phyloP scores from a whole-genome alignment of 2,888 invertebrate genomes.

The Hyles lineata region DNA sequence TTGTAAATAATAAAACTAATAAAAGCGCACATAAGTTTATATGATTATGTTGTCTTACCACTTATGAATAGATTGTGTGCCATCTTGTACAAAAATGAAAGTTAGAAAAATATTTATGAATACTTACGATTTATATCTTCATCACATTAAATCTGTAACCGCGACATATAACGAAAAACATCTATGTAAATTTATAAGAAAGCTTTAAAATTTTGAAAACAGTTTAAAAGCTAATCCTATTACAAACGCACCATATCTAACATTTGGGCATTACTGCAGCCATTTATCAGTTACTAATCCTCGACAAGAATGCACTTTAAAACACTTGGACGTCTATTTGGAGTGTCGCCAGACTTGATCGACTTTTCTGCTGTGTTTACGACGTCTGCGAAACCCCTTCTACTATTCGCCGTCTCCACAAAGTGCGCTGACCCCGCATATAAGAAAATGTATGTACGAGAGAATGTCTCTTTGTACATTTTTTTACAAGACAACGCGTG shows the following conservation, averaged over 20 bases:
- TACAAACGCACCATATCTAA: not conserved
- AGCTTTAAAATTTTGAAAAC: not conserved
- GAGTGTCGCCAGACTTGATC: constrained; percentile 56
- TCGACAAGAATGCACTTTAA: constrained; percentile 37
- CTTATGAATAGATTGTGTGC: no score
- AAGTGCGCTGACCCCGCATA: constrained; percentile 47
- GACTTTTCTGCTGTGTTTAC: constrained; percentile 61
- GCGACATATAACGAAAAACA: no score
- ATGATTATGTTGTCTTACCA: not conserved
- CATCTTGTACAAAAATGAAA: no score
- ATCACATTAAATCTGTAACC: no score
- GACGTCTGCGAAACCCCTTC: constrained; percentile 48
- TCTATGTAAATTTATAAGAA: not conserved
- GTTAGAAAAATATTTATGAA: no score
- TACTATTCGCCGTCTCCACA: constrained; percentile 44
- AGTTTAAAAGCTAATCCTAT: constrained; percentile 2
- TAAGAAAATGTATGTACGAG: constrained; percentile 23
- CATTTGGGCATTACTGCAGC: not conserved
- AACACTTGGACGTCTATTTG: constrained; percentile 48
- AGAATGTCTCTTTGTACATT: constrained; percentile 11
- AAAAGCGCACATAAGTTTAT: not conserved
- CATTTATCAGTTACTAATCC: constrained; percentile 15
- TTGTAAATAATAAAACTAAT: constrained; percentile 2
- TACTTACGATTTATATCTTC: no score
- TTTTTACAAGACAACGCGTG: constrained; percentile 26